Base-by-base conservation (phyloP, 2,113 vertebrate species). In the Lates calcarifer region DNA sequence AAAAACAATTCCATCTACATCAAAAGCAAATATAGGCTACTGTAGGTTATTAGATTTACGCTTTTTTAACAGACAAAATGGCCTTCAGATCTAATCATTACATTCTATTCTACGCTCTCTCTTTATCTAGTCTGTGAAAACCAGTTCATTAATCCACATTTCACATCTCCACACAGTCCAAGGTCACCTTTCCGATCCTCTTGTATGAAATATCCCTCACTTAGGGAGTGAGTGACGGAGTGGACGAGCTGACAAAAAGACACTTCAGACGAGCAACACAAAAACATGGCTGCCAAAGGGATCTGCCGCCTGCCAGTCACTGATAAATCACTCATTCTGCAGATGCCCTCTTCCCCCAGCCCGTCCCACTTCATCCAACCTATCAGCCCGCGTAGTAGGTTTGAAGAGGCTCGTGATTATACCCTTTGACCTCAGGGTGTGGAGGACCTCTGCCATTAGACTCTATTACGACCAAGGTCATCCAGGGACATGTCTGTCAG, bases 381-480 rank as follows among this genome's bases (percentile, higher is more conserved):
- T 20, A 56, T 75, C 55, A 74, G 61, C 43, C 20, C 7, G 2
- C 20, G 33, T 66, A 70, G 82, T 41, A 74, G 43, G 15, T 79
- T 85, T 77, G 53, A 86, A 69, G 47, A 65, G 56, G 72, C 83
- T 70, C 58, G 79, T 76, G 66, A 81, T 75, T 64, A 26, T 77
- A 89, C 77, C 84, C 86, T 82, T 84, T 90, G 89, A 92, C 83
- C 85, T 3, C 73, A 13, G 18, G 56, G n/a, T 82, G 66, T 69
- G 58, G 15, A 55, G 37, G 58, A 78, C 82, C 80, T 72, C 81
- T 80, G 73, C 82, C 90, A 84, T 94, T 85, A 86, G 68, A 80
- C 83, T 85, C 84, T 62, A 81, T 91, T 78, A 90, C 33, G 57
- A 84, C 90, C 92, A 94, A 94, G 91, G 94, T 94, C 90, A 87